Conservation (phyloP, 2,888 invertebrate genomes). For the Chaetogeoica ovagalla region DNA sequence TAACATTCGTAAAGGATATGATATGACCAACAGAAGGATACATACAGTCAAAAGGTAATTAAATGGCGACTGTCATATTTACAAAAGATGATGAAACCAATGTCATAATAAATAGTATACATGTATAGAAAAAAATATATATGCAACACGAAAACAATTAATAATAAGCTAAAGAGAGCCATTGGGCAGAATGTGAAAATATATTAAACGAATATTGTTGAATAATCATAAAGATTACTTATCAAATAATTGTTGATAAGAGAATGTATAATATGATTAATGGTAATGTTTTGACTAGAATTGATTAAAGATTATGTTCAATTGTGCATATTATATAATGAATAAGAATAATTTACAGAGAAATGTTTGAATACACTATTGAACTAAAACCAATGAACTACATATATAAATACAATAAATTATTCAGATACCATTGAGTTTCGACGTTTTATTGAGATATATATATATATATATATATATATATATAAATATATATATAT, state of each 20-base stretch:
- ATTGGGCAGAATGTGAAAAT: conserved; percentile 43
- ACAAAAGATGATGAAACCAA: conserved; percentile 41
- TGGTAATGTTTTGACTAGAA: conserved; percentile 22
- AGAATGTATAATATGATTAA: conserved; percentile 17
- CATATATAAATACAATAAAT: background rate
- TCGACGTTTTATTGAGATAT: background rate
- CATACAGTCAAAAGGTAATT: conserved; percentile 53
- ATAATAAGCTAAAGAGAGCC: conserved; percentile 34
- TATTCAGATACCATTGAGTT: conserved; percentile 2
- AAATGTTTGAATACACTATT: conserved; percentile 22
- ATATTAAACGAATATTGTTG: conserved; percentile 24
- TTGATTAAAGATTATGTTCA: conserved; percentile 41
- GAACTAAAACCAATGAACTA: conserved; percentile 27
- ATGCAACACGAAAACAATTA: conserved; percentile 16
- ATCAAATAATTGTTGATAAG: conserved; percentile 19
- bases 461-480: background rate
- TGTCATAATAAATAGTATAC: conserved; percentile 27
- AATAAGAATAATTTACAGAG: conserved; percentile 23
- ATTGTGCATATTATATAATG: conserved; percentile 25
- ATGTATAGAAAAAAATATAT: conserved; percentile 15
- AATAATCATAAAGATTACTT: conserved; percentile 22
- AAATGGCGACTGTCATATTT: conserved; percentile 44
- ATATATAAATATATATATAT: no score
- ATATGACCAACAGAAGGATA: conserved; percentile 48
- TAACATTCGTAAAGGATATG: conserved; percentile 49